Evolutionary conservation across 2,797 vertebrate species (phyloP), one percentile per base, ranked within the genome.

Genomic region (Chiloscyllium punctatum): DNA sequence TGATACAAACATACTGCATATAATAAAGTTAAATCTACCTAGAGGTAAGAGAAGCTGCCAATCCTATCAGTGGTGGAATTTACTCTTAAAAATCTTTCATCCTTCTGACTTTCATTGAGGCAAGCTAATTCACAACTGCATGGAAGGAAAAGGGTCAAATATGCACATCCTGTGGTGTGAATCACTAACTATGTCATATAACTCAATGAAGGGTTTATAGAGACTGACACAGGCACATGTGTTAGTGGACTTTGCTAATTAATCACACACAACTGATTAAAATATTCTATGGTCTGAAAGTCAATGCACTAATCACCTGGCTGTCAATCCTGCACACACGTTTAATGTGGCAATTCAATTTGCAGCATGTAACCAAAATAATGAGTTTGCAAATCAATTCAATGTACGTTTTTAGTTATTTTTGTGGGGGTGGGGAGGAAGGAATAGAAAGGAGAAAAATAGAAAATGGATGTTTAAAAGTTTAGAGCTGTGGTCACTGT

Each of bases 71-170:
- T 69, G 62, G 66, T 84, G 21, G 66, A 25, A 68, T 68, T 69
- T 92, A 68, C 8, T 3, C 7, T 92, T 21, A 74, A 92, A 66
- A 37, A 92, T 21, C 33, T 92, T 91, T 53, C 53, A 11, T 66
- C 33, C 13, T 23, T 92, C 90, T 9, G 62, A 69, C 25, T 68
- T 21, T 92, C 33, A 68, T 37, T 92, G 66, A 37, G 62, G 42
- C 8, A 37, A n/a, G 21, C n/a, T 92, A 42, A 92, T 9, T 92
- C n/a, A 92, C 7, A 42, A 23, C 21, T 92, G n/a, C 62, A 25
- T 92, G 90, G 86, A 37, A 37, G 90, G 25, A 69, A 92, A 69
- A 68, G 90, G 90, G 37, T 92, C 90, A 92, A 92, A 92, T 69
- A 69, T 92, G 66, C 90, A 92, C 16, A 91, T 91, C 88, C 88